phyloP scores from a whole-genome alignment of 2,888 invertebrate species.

The Orchestes rusci region DNA sequence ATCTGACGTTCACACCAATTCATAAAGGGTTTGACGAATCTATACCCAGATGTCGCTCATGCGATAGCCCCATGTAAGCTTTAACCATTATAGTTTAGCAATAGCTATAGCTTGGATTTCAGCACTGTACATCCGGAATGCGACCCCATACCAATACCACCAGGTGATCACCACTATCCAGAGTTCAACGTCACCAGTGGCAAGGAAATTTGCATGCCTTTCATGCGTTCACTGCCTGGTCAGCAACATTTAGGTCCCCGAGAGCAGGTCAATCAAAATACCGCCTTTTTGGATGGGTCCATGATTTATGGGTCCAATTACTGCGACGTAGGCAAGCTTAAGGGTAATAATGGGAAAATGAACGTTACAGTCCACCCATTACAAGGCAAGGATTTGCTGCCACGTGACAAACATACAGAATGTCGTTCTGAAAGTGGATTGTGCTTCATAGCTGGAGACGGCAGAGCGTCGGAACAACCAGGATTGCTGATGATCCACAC shows the following conservation, averaged over 20 bases:
- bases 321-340: constrained; percentile 18
- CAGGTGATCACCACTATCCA: constrained; percentile 85
- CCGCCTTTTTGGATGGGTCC: constrained; percentile 81
- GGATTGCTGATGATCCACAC: constrained; percentile 84
- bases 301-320: constrained; percentile 35
- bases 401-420: constrained; percentile 74
- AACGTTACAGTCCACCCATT: constrained; percentile 70
- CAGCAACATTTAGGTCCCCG: constrained; percentile 82
- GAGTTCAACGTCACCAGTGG: constrained; percentile 79
- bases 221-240: constrained; percentile 89
- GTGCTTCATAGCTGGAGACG: constrained; percentile 85
- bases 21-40: constrained; percentile 86
- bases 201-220: constrained; percentile 82
- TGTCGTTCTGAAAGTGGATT: constrained; percentile 79
- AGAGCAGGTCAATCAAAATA: constrained; percentile 93
- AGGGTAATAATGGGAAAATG: constrained; percentile 68
- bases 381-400: constrained; percentile 72
- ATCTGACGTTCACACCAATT: constrained; percentile 89
- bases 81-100: not conserved
- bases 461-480: constrained; percentile 88
- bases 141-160: constrained; percentile 83
- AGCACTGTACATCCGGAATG: constrained; percentile 89
- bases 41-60: constrained; percentile 82
- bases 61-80: constrained; percentile 60
- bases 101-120: constrained; percentile 1